Conservation (phyloP, 1,140 invertebrate species). For the Ips nitidus region DNA sequence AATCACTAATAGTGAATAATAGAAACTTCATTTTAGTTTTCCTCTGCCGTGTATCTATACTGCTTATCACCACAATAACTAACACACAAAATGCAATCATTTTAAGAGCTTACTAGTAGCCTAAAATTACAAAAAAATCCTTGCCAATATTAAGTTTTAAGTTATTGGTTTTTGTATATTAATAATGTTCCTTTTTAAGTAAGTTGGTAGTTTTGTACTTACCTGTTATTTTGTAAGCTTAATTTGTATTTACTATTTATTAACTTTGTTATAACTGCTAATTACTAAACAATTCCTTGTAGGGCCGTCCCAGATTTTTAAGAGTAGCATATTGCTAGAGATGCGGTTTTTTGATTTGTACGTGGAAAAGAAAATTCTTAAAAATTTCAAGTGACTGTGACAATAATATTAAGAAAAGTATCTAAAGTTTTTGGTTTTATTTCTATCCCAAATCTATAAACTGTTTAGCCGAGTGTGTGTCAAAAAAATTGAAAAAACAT, state of each 20-base stretch:
- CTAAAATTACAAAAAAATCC: background rate
- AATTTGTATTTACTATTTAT: background rate
- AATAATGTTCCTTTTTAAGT: background rate
- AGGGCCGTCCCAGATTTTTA: background rate
- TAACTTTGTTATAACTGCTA: background rate
- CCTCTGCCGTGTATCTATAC: no score
- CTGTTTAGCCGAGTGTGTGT: no score
- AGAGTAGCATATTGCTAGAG: background rate
- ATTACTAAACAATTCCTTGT: background rate
- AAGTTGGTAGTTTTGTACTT: background rate
- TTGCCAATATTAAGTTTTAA: background rate
- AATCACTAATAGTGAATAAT: background rate
- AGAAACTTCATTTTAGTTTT: no score
- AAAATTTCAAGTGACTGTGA: constrained; percentile 18
- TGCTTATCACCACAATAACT: no score
- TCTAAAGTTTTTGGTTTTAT: no score
- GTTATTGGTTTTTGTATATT: background rate
- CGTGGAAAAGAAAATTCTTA: background rate
- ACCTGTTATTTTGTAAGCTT: background rate
- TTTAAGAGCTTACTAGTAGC: constrained; percentile 9
- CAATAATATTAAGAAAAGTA: constrained; percentile 10
- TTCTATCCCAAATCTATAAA: no score
- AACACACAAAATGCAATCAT: constrained; percentile 4
- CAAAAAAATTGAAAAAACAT: no score
- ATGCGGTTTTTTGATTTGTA: background rate